Conservation (phyloP, 2,113 vertebrate species). For the Etheostoma spectabile region DNA sequence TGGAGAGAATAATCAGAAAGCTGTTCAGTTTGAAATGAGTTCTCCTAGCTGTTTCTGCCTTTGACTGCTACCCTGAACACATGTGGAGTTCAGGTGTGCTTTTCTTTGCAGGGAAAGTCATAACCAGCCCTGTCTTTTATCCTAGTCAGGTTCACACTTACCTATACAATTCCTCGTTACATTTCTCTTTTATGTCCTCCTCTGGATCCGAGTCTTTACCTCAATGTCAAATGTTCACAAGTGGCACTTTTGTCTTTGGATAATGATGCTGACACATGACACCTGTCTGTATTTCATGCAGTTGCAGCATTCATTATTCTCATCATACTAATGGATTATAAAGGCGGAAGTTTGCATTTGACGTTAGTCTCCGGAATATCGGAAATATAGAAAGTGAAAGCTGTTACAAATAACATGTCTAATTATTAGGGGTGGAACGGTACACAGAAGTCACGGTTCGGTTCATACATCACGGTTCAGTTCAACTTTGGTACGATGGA, state of each 20-base stretch:
- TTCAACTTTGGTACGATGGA: too few species aligned
- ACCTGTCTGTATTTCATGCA: constrained; percentile 19
- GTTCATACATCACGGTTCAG: too few species aligned
- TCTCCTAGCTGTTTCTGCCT: constrained; percentile 47
- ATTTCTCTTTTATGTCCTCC: constrained; percentile 57
- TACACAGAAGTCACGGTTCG: too few species aligned
- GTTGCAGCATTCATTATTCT: constrained; percentile 28
- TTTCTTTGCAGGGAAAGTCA: constrained; percentile 67
- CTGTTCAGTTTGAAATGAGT: constrained; percentile 76
- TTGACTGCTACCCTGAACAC: constrained; percentile 70
- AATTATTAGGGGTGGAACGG: neutral
- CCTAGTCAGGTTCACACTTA: constrained; percentile 69
- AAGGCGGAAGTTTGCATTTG: neutral
- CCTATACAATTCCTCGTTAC: constrained; percentile 65
- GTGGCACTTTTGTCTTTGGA: constrained; percentile 34
- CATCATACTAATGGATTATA: neutral
- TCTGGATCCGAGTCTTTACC: constrained; percentile 32
- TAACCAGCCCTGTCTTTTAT: constrained; percentile 75
- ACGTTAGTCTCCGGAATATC: neutral
- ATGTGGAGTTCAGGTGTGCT: constrained; percentile 65
- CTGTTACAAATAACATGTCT: neutral
- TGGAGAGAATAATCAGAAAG: constrained; percentile 72
- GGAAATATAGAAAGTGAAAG: neutral
- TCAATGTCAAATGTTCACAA: too few species aligned
- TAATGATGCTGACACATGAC: constrained; percentile 12